Evolutionary conservation across 2,113 vertebrate genomes (phyloP).

Genomic region (Merops nubicus): DNA sequence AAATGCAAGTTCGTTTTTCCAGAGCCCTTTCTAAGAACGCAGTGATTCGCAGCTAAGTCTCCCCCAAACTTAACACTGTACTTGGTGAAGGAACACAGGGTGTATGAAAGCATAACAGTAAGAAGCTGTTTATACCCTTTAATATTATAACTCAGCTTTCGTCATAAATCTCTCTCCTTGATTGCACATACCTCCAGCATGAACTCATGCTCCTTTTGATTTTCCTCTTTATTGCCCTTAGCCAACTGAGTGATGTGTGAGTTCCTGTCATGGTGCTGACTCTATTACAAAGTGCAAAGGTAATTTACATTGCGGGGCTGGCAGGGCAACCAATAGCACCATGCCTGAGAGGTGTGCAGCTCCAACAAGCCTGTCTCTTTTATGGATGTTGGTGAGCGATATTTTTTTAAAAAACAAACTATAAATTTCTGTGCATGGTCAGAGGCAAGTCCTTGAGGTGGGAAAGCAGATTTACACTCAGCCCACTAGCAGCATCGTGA

Average conservation of each 20-base stretch:
- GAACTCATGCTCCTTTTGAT: slow-evolving; percentile 73
- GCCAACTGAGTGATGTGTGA: slow-evolving; percentile 78
- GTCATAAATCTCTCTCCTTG: slow-evolving; percentile 75
- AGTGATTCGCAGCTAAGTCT: slow-evolving; percentile 41
- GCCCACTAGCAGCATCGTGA: not conserved
- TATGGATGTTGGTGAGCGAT: slow-evolving; percentile 30
- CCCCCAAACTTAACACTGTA: slow-evolving; percentile 52
- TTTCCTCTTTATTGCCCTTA: slow-evolving; percentile 75
- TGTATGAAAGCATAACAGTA: slow-evolving; percentile 54
- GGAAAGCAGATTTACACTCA: slow-evolving; percentile 18
- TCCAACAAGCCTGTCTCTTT: slow-evolving; percentile 52
- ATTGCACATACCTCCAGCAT: slow-evolving; percentile 61
- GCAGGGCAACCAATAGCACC: slow-evolving; percentile 29
- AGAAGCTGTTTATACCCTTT: slow-evolving; percentile 78
- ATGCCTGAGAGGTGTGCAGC: not conserved
- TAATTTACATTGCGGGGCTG: slow-evolving; percentile 66
- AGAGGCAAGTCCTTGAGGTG: slow-evolving; percentile 1
- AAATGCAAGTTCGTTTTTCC: slow-evolving; percentile 43
- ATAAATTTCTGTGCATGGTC: slow-evolving; percentile 38
- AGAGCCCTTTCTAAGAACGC: slow-evolving; percentile 32
- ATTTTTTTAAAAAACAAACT: slow-evolving; percentile 45
- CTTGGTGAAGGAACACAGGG: slow-evolving; percentile 38
- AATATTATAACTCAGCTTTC: slow-evolving; percentile 71
- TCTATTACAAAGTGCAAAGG: slow-evolving; percentile 79
- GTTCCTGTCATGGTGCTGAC: slow-evolving; percentile 77